Evolutionary conservation across 1,140 invertebrate genomes (phyloP).

Genomic region (Drosophila ficusphila): DNA sequence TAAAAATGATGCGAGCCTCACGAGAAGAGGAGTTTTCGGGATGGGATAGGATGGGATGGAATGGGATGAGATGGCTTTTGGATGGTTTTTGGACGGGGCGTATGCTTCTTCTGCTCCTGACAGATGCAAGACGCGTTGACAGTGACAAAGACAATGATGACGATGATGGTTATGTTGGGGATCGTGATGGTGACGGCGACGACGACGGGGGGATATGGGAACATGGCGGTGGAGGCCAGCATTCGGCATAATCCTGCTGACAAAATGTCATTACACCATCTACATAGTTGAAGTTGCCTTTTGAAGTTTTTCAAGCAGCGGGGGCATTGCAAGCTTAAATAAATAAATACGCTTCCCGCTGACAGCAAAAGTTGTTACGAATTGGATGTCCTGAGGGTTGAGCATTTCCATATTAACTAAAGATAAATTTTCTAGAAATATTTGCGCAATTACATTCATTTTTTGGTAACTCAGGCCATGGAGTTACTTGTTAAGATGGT

Average conservation of each 20-base stretch:
- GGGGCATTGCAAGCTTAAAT: conserved; percentile 11
- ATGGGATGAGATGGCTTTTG: conserved; percentile 6
- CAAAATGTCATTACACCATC: conserved; percentile 79
- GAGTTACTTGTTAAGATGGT: background rate
- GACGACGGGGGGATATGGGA: background rate
- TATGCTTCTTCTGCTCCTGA: conserved; percentile 54
- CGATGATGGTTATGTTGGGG: conserved; percentile 33
- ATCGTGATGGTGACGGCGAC: conserved; percentile 13
- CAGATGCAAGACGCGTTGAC: conserved; percentile 74
- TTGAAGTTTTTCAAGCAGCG: conserved; percentile 51
- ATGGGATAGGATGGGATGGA: background rate
- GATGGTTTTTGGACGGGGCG: background rate
- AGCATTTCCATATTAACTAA: conserved; percentile 17
- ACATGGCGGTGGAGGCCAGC: conserved; percentile 30
- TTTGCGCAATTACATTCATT: conserved; percentile 14
- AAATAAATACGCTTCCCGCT: conserved; percentile 25
- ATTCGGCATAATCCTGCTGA: conserved; percentile 70
- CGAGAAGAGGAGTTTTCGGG: conserved; percentile 7
- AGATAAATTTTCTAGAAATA: conserved; percentile 23
- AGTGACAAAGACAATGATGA: conserved; percentile 77
- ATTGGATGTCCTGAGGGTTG: background rate
- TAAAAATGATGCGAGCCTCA: conserved; percentile 69
- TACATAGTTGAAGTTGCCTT: conserved; percentile 58
- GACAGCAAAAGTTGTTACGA: conserved; percentile 12
- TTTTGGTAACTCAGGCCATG: background rate